These are phyloP conservation scores for Drosophila lini DNA, from an alignment of 1,140 invertebrate genomes.

Conservation along the genomic window DNA sequence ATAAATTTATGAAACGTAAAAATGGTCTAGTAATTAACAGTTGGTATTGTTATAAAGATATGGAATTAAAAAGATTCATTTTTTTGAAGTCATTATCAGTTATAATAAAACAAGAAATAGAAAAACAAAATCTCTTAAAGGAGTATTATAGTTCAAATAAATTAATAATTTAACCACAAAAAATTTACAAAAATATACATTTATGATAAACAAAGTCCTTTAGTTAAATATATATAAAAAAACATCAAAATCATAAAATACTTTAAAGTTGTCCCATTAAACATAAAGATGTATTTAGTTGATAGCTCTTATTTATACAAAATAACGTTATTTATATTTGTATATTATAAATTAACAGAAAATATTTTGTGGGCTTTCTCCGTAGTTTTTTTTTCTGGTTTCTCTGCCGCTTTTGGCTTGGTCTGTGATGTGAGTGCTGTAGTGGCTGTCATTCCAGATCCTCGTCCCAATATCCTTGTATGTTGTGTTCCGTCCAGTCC, in stretches of 20 bases:
- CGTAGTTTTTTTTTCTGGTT: not conserved
- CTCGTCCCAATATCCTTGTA: slow-evolving; percentile 6
- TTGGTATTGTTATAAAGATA: too few species aligned
- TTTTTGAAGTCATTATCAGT: not conserved
- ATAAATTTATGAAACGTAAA: not conserved
- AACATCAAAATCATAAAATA: too few species aligned
- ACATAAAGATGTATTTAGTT: not conserved
- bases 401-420: slow-evolving; percentile 27
- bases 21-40: not conserved
- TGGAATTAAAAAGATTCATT: not conserved
- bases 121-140: too few species aligned
- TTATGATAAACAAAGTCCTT: too few species aligned
- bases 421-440: slow-evolving; percentile 12
- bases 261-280: not conserved
- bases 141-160: too few species aligned
- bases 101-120: not conserved
- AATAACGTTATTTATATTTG: not conserved
- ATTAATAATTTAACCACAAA: too few species aligned
- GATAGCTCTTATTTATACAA: not conserved
- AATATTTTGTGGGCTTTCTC: not conserved
- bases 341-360: not conserved
- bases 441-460: slow-evolving; percentile 21
- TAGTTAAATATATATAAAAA: too few species aligned
- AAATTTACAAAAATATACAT: too few species aligned
- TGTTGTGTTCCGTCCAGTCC: not conserved